Percentiles rank a stretch among this genome's conserved stretches.
Evolutionary conservation across 2,888 invertebrate genomes (phyloP).

Genomic region (Nezara viridula): DNA sequence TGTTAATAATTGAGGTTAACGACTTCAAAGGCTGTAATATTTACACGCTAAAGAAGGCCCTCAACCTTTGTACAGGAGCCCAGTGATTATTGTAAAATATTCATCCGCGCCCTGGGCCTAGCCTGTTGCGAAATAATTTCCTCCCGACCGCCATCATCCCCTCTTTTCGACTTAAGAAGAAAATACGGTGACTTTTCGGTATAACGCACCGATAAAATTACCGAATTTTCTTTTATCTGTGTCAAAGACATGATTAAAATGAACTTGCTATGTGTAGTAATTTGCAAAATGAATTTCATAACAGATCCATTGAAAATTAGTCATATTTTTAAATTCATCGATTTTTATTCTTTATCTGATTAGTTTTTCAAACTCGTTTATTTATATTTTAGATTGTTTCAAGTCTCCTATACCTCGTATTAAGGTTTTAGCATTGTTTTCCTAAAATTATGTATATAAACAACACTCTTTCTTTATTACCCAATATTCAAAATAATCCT

Average conservation of each 20-base stretch:
- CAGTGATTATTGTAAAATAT: conserved; percentile 35
- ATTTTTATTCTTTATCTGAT: too few relatives aligned
- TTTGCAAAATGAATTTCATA: too few relatives aligned
- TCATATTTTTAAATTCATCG: too few relatives aligned
- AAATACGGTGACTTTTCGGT: not conserved
- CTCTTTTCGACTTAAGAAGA: not conserved
- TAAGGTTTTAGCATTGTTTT: too few relatives aligned
- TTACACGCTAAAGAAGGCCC: conserved; percentile 10
- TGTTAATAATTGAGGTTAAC: conserved; percentile 32
- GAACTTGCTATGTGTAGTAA: too few relatives aligned
- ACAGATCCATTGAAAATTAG: too few relatives aligned
- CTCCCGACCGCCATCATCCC: not conserved
- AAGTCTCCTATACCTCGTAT: too few relatives aligned
- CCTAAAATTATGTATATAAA: too few relatives aligned
- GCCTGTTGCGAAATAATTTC: conserved; percentile 14
- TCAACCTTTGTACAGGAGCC: conserved; percentile 19
- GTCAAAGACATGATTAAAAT: not conserved
- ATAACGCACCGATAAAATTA: not conserved
- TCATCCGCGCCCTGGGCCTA: conserved; percentile 1
- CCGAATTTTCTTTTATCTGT: not conserved
- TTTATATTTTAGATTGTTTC: too few relatives aligned
- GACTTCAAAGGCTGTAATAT: conserved; percentile 33
- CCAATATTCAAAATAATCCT: too few relatives aligned
- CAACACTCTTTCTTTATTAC: too few relatives aligned
- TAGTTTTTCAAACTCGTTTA: too few relatives aligned